Conservation (phyloP, 2,888 invertebrate species). For the Leptinotarsa tumamoca region DNA sequence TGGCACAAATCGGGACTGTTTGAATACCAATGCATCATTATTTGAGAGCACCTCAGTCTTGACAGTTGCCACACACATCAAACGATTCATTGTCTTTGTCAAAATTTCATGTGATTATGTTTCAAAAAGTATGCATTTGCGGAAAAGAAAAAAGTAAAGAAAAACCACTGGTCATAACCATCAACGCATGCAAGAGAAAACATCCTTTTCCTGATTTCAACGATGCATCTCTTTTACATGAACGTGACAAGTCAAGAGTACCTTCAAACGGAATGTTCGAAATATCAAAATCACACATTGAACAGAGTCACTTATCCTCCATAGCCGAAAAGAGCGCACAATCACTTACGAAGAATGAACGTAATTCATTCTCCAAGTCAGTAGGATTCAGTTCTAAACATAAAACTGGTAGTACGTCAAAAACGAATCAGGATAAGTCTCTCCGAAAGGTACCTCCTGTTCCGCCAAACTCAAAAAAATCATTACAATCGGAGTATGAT, state of each 20-base stretch:
- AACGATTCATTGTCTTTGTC: constrained; percentile 26
- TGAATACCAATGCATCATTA: too few species aligned
- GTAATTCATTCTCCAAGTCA: neutral
- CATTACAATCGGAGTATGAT: too few species aligned
- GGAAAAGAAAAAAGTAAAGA: constrained; percentile 32
- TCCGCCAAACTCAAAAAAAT: too few species aligned
- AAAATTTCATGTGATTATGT: constrained; percentile 41
- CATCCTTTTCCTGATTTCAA: neutral
- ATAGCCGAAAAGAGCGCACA: neutral
- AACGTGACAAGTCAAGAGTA: neutral
- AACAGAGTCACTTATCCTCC: neutral
- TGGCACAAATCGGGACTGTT: too few species aligned
- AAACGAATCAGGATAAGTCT: too few species aligned
- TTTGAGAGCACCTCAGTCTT: too few species aligned
- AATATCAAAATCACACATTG: too few species aligned
- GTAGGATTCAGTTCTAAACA: too few species aligned
- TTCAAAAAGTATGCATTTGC: constrained; percentile 36
- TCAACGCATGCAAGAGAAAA: constrained; percentile 41
- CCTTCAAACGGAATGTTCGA: neutral
- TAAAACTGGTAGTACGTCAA: too few species aligned
- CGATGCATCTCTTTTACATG: neutral
- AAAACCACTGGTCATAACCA: constrained; percentile 41
- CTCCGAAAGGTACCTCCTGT: too few species aligned
- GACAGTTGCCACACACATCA: neutral
- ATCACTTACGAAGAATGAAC: neutral